These are phyloP conservation scores for Notechis scutatus DNA, from an alignment of 2,113 vertebrate genomes.

Conservation along the genomic window DNA sequence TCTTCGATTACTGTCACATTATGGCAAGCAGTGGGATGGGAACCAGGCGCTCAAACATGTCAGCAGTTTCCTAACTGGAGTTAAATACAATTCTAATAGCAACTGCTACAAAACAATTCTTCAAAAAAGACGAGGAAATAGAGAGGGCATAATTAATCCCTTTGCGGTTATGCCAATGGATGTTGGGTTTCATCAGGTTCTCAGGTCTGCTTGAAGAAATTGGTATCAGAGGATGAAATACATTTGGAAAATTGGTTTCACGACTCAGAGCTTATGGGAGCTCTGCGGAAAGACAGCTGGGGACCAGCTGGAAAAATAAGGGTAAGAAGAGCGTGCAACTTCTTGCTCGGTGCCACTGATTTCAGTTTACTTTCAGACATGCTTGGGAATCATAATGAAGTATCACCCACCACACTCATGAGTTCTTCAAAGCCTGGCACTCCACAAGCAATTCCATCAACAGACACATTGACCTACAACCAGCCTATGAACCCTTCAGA, in stretches of 20 bases:
- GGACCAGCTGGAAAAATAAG: conserved; percentile 19
- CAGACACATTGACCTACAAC: too few relatives aligned
- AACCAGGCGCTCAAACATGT: conserved; percentile 53
- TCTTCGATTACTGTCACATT: conserved; percentile 52
- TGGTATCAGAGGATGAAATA: conserved; percentile 13
- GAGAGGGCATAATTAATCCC: conserved; percentile 50
- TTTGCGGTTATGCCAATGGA: neutral
- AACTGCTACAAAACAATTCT: conserved; percentile 23
- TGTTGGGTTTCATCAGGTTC: conserved; percentile 18
- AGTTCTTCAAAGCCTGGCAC: too few relatives aligned
- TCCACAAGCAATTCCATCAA: too few relatives aligned
- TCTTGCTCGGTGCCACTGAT: neutral
- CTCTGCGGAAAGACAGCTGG: neutral
- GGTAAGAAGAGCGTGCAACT: neutral
- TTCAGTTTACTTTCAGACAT: neutral
- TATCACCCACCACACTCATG: too few relatives aligned
- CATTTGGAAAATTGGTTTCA: conserved; percentile 31
- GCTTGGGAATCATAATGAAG: neutral
- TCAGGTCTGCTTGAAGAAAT: conserved; percentile 31
- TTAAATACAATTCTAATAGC: conserved; percentile 50
- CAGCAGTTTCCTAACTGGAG: conserved; percentile 53
- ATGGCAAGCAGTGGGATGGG: conserved; percentile 55
- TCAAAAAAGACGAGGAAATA: conserved; percentile 9
- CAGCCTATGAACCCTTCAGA: too few relatives aligned
- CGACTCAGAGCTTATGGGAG: neutral